These are phyloP conservation scores for Clarias laeviceps DNA, from an alignment of 2,797 vertebrate genomes.

Conservation along the genomic window DNA sequence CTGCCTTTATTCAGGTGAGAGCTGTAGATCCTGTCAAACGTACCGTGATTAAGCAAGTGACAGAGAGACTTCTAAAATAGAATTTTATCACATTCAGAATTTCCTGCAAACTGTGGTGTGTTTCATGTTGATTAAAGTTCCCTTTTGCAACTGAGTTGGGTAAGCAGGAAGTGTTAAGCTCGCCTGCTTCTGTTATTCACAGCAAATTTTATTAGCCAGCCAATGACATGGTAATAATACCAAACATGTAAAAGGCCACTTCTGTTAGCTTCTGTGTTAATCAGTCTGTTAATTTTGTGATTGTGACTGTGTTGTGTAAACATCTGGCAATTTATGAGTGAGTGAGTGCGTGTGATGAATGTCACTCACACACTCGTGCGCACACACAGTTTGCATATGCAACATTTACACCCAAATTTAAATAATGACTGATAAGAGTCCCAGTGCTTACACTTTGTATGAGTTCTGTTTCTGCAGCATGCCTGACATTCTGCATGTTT, in stretches of 20 bases:
- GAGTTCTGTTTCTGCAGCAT: background rate
- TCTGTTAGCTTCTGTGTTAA: background rate
- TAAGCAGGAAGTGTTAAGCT: background rate
- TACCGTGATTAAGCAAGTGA: background rate
- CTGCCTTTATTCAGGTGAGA: conserved; percentile 83
- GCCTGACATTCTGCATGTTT: background rate
- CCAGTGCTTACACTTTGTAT: background rate
- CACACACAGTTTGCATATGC: background rate
- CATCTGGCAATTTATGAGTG: background rate
- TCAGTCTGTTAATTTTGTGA: background rate
- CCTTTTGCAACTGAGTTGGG: background rate
- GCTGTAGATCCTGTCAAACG: background rate
- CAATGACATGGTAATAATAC: background rate
- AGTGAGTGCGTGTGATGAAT: too few relatives aligned
- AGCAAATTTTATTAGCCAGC: background rate
- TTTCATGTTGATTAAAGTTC: background rate
- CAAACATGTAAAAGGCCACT: background rate
- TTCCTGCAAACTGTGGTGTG: too few relatives aligned
- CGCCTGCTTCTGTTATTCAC: background rate
- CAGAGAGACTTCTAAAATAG: too few relatives aligned
- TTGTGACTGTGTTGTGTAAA: background rate
- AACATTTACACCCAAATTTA: background rate
- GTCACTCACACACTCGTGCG: too few relatives aligned
- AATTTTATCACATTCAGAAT: too few relatives aligned
- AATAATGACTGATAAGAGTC: background rate